These are phyloP conservation scores for Yponomeuta evonymella DNA, from an alignment of 2,888 invertebrate genomes.

Conservation along the genomic window DNA sequence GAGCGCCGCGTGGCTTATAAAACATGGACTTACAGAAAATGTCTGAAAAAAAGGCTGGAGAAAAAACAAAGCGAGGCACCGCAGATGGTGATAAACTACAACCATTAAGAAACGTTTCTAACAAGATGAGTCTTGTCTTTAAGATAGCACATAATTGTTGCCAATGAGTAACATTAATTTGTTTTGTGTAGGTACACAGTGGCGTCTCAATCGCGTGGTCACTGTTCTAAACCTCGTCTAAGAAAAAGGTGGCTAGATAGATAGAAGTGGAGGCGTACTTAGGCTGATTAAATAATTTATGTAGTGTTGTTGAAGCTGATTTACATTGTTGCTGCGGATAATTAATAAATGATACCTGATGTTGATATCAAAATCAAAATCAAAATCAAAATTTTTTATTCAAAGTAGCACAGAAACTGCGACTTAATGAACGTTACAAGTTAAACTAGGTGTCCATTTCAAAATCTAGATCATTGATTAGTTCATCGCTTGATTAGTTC, in stretches of 20 bases:
- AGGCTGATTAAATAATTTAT: no score
- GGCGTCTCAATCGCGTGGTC: no score
- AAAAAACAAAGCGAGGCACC: constrained; percentile 16
- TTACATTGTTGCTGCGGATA: not conserved
- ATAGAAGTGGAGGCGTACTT: no score
- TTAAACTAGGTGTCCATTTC: no score
- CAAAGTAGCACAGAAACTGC: no score
- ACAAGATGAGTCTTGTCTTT: constrained; percentile 12
- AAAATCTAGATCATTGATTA: no score
- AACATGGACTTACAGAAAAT: constrained; percentile 8
- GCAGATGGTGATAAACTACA: constrained; percentile 16
- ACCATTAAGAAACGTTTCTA: constrained; percentile 8
- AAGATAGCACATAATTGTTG: constrained; percentile 6
- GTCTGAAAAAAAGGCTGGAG: constrained; percentile 8
- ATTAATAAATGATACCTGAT: not conserved
- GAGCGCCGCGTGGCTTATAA: constrained; percentile 14
- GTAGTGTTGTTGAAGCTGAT: not conserved
- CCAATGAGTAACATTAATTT: not conserved
- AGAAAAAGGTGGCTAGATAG: no score
- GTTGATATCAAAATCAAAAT: no score
- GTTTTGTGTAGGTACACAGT: not conserved
- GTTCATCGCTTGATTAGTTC: not conserved
- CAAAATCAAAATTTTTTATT: no score
- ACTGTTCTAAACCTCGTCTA: no score
- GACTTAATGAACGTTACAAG: no score